phyloP scores from a whole-genome alignment of 2,113 vertebrate genomes.

The Narcine bancroftii region DNA sequence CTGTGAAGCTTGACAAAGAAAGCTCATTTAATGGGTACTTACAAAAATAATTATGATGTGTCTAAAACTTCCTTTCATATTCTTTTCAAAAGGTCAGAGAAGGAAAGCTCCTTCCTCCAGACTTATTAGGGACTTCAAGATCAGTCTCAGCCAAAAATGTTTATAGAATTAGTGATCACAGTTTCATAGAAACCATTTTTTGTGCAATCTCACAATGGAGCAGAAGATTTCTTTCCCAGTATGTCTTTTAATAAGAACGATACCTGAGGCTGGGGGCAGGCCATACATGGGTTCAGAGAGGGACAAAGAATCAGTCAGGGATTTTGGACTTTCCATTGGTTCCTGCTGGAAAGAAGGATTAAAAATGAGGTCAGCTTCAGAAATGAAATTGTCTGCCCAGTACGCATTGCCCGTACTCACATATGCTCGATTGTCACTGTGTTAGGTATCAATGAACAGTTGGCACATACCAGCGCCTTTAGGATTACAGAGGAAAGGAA shows the following conservation, averaged over 20 bases:
- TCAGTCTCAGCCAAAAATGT: neutral
- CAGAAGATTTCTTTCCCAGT: neutral
- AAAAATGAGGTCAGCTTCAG: neutral
- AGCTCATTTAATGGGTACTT: neutral
- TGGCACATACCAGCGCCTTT: neutral
- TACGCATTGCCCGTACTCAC: neutral
- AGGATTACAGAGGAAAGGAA: neutral
- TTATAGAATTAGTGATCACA: neutral
- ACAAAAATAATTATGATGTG: neutral
- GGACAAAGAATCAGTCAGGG: neutral
- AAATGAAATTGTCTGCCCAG: neutral
- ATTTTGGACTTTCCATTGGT: too few species aligned
- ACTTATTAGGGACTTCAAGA: neutral
- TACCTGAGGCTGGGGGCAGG: neutral
- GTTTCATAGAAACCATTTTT: neutral
- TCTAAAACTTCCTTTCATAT: conserved; percentile 6
- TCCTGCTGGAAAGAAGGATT: neutral
- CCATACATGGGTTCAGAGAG: neutral
- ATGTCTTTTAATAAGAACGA: neutral
- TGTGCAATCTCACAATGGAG: neutral
- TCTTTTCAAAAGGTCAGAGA: conserved; percentile 1
- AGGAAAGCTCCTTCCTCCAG: neutral
- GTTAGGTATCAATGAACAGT: neutral
- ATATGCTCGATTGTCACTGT: neutral
- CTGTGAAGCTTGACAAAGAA: neutral